These are phyloP conservation scores for Dinoponera quadriceps DNA, from an alignment of 1,140 invertebrate species.

Conservation along the genomic window DNA sequence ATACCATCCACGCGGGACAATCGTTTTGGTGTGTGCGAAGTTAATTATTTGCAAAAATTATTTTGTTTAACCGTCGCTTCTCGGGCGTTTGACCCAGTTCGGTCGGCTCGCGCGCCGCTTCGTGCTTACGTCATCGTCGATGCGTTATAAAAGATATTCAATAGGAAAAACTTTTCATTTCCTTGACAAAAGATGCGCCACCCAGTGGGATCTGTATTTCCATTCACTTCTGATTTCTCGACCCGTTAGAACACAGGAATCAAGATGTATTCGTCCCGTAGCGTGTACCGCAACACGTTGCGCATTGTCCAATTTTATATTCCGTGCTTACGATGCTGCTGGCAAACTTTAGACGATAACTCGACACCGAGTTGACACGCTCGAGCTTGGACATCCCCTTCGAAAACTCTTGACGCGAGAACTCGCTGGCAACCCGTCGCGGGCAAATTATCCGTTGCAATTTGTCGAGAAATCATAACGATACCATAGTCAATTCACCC, in stretches of 20 bases:
- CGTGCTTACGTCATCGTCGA: slow-evolving; percentile 24
- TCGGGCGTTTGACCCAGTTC: no score
- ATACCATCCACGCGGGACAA: no score
- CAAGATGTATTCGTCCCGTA: slow-evolving; percentile 67
- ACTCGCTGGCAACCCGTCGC: background rate
- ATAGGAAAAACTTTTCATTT: slow-evolving; percentile 74
- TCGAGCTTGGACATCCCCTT: slow-evolving; percentile 48
- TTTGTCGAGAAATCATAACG: slow-evolving; percentile 3
- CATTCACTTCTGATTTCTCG: slow-evolving; percentile 73
- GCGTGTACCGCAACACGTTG: slow-evolving; percentile 35
- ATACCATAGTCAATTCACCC: background rate
- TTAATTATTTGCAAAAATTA: no score
- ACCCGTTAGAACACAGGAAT: slow-evolving; percentile 71
- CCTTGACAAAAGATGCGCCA: slow-evolving; percentile 65
- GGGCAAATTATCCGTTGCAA: slow-evolving; percentile 41
- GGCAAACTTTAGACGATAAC: slow-evolving; percentile 67
- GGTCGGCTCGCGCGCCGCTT: background rate
- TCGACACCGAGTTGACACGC: slow-evolving; percentile 24
- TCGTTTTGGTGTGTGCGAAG: no score
- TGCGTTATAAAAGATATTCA: slow-evolving; percentile 66
- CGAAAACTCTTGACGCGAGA: slow-evolving; percentile 13
- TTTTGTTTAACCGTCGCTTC: background rate
- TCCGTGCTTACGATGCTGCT: slow-evolving; percentile 52
- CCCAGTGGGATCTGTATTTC: slow-evolving; percentile 67
- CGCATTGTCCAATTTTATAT: slow-evolving; percentile 71